Evolutionary conservation across 1,140 invertebrate species (phyloP), one percentile per base, ranked within the genome.

Genomic region (Drosophila simulans): DNA sequence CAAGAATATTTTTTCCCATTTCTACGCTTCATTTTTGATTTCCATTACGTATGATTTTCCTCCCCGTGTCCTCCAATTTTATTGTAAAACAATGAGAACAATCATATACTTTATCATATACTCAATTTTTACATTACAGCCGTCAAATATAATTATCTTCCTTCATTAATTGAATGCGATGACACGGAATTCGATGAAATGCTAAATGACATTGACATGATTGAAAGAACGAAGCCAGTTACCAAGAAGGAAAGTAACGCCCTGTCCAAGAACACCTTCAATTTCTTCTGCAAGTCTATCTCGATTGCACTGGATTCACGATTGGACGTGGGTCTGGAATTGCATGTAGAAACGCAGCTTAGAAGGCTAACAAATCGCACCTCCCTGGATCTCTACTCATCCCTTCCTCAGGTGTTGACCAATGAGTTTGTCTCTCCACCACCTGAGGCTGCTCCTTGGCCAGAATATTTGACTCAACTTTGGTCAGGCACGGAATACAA

Each of bases 261-360:
- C 1, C 65, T 83, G 5, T 89, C 79, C 69, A 91, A 90, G 56
- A 91, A 83, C 43, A 90, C 84, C 5, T 85, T 92, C 11, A 92
- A 91, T 52, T 89, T 89, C 63, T 78, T 88, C 62, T 92, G 91
- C 72, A 93, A 92, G 58, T 94, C 93, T 2, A 94, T 95, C 60
- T 96, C 96, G 4, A 94, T 94, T 71, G 95, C 96, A 1, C 93
- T 96, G 83, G 97, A 98, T 93, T 94, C 96, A 10, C 94, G 97
- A 46, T 91, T 97, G 34, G 96, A 97, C 84, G 94, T 95, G 74
- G 96, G 96, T 1, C 93, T 96, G 1, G 95, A 97, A 78, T 93
- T 94, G 27, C 94, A 94, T 40, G 94, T 95, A 17, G 97, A 97
- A 93, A 94, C 96, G 3, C 93, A 94, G 43, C 92, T 97, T 20